A percentile compares a stretch with the other conserved stretches of the same genome.
phyloP scores from a whole-genome alignment of 2,113 vertebrate genomes.

The Columbina picui region DNA sequence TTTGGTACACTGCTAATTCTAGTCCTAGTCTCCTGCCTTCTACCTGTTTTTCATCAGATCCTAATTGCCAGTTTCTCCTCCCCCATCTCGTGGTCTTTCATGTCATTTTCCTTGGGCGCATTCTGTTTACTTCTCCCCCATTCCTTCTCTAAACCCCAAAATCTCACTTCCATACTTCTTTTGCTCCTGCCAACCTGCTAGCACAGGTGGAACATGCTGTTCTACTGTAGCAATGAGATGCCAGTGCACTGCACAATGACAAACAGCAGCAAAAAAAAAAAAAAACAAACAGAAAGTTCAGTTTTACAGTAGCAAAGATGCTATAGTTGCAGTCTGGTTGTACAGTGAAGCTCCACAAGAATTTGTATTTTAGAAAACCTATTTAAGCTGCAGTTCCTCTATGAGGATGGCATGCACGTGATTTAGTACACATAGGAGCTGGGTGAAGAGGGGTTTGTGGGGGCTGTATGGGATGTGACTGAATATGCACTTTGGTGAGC shows the following conservation, averaged over 20 bases:
- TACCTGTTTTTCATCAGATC: not conserved
- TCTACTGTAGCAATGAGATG: not conserved
- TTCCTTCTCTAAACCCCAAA: not conserved
- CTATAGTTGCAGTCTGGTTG: not conserved
- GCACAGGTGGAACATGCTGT: not conserved
- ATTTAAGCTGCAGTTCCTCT: not conserved
- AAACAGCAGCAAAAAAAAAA: not conserved
- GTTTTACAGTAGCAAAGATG: not conserved
- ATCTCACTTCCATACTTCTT: not conserved
- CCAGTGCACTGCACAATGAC: not conserved
- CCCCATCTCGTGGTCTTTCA: not conserved
- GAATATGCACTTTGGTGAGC: not conserved
- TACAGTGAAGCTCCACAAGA: not conserved
- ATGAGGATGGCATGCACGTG: not conserved
- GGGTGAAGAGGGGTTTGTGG: not conserved
- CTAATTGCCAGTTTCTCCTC: not conserved
- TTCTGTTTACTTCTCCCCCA: not conserved
- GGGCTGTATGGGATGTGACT: slow-evolving; percentile 4
- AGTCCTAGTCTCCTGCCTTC: not conserved
- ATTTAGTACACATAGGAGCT: not conserved
- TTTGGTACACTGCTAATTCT: not conserved
- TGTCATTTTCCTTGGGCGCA: not conserved
- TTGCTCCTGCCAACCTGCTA: not conserved
- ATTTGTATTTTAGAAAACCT: not conserved
- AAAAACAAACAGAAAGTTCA: not conserved